phyloP scores from a whole-genome alignment of 2,113 vertebrate species.

The Plectropomus leopardus region DNA sequence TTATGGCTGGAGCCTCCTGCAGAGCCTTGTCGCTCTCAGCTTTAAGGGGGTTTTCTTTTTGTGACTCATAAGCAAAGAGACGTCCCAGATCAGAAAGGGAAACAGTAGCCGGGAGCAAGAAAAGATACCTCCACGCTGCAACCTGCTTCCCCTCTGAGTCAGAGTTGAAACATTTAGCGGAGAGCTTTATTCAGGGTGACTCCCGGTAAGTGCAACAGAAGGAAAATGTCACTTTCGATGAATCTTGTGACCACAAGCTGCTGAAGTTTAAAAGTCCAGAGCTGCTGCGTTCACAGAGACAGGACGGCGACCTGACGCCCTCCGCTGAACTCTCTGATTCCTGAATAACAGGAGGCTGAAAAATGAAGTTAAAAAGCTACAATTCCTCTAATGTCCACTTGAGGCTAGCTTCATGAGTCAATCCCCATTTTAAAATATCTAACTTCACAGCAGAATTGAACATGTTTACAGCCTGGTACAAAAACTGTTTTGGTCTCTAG shows the following conservation, averaged over 20 bases:
- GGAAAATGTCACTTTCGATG: conserved; percentile 11
- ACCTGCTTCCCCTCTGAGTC: neutral
- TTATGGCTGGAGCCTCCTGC: neutral
- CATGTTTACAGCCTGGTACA: too few species aligned
- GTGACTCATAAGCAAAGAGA: conserved; percentile 1
- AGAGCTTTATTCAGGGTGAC: conserved; percentile 10
- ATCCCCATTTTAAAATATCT: too few species aligned
- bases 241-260: neutral
- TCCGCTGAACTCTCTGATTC: neutral
- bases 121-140: neutral
- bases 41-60: neutral
- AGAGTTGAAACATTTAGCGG: conserved; percentile 24
- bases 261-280: neutral
- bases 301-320: neutral
- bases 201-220: neutral
- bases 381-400: too few species aligned
- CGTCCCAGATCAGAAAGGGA: neutral
- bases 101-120: neutral
- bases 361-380: too few species aligned
- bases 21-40: neutral
- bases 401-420: too few species aligned
- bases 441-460: too few species aligned
- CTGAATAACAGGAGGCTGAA: neutral
- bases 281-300: neutral
- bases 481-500: too few species aligned